A percentile compares a stretch with the other conserved stretches of the same genome.
Conservation (phyloP, 2,113 vertebrate genomes). For the Elanus axillaris region DNA sequence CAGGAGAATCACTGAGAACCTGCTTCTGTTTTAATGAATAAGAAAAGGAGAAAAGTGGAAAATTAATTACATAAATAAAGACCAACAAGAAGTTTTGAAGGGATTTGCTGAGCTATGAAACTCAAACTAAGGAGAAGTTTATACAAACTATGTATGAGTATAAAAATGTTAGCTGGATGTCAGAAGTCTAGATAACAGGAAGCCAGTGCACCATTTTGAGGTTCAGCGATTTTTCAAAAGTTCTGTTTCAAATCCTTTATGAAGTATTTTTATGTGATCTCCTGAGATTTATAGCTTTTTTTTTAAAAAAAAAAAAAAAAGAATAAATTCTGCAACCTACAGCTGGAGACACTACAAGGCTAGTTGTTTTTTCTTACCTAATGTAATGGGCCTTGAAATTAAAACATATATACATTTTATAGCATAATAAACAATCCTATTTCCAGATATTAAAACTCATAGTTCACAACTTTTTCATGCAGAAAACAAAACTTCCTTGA, state of each 20-base stretch:
- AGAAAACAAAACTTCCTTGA: background rate
- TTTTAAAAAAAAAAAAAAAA: background rate
- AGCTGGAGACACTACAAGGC: background rate
- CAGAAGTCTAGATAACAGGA: background rate
- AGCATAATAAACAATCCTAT: conserved; percentile 1
- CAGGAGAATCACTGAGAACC: background rate
- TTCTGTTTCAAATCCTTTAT: conserved; percentile 13
- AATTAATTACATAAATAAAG: background rate
- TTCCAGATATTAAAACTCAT: background rate
- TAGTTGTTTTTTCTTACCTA: background rate
- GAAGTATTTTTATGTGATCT: background rate
- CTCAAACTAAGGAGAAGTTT: background rate
- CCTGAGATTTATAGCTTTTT: background rate
- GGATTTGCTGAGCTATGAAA: background rate
- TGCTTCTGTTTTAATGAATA: background rate
- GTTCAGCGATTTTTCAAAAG: background rate
- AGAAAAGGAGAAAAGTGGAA: background rate
- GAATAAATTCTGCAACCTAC: background rate
- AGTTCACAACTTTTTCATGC: background rate
- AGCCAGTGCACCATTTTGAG: background rate
- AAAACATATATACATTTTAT: conserved; percentile 51
- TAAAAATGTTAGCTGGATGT: background rate
- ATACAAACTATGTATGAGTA: background rate
- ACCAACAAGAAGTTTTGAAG: background rate
- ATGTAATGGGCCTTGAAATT: conserved; percentile 70